Base-by-base conservation (phyloP, 2,888 invertebrate genomes). In the Pristionchus japonicus region DNA sequence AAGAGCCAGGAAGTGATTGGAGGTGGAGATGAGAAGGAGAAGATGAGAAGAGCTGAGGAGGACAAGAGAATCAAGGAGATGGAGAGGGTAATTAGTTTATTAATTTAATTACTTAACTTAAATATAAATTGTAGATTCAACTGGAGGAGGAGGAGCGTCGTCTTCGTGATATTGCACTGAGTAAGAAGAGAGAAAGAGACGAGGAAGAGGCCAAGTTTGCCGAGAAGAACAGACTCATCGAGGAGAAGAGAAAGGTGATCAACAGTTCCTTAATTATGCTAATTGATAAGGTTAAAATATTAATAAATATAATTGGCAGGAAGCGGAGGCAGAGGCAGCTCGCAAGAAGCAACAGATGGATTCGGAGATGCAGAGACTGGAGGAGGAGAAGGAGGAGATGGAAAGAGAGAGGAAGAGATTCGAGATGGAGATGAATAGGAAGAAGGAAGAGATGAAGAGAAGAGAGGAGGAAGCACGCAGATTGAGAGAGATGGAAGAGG, bases 161-260 rank as follows among this genome's bases (percentile, higher is more conserved):
- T n/a, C 47, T 87, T 31, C 37, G 87, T 31, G 87, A 87, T 6
- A 52, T 87, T 20, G 77, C 80, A 23, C 47, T 87, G 61, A 64
- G 49, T 11, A 87, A 87, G 87, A 87, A 87, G 80, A 87, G 80
- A 80, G 87, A 87, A 34, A 87, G 87, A 27, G 87, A 87, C 13
- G 77, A 80, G 20, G 87, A 87, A 70, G 86, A 86, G 34, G 86
- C 49, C 13, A 67, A 43, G 34, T 70, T 70, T 34, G 47, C 27
- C 43, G 64, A 85, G 85, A 85, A 85, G 85, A n/a, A 13, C 13
- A 85, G 85, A 85, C 40, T 61, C 34, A 64, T 85, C 17, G 85
- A 85, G 49, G 70, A 64, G 43, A 86, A 86, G 70, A 70, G 34
- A 52, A 86, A 70, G 49, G 86, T 49, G 31, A 3, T 49, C 7